phyloP scores from a whole-genome alignment of 1,140 invertebrate genomes.

The Arion vulgaris region DNA sequence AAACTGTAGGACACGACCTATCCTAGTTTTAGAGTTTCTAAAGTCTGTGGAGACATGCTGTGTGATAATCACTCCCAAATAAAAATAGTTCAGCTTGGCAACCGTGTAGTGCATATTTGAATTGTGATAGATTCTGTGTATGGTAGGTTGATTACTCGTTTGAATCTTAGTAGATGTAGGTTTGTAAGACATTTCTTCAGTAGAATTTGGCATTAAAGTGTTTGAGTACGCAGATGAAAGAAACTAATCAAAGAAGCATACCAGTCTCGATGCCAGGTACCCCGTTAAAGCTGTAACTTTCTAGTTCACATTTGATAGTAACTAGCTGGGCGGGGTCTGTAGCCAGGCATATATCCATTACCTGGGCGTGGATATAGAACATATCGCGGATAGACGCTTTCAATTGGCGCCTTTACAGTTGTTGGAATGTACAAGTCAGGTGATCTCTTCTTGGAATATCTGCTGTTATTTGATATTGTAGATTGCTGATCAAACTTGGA shows the following conservation, averaged over 20 bases:
- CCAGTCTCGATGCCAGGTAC: background rate
- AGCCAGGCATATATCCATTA: background rate
- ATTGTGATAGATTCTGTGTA: no score
- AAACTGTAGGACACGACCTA: no score
- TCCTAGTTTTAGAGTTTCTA: no score
- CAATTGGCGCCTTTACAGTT: slow-evolving; percentile 43
- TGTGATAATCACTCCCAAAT: no score
- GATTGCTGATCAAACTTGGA: slow-evolving; percentile 26
- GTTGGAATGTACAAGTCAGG: slow-evolving; percentile 20
- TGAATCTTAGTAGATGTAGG: no score
- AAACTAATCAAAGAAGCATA: background rate
- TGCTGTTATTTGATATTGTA: background rate
- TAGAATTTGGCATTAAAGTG: no score
- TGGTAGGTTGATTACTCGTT: no score
- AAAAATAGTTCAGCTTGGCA: no score
- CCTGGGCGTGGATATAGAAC: background rate
- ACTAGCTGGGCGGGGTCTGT: slow-evolving; percentile 6
- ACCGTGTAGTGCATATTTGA: no score
- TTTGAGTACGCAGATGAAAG: background rate
- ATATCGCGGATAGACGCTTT: slow-evolving; percentile 39
- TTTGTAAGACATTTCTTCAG: no score
- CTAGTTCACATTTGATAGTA: background rate
- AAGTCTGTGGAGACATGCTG: no score
- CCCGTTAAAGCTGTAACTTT: background rate
- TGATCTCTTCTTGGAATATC: background rate